Evolutionary conservation across 2,797 vertebrate genomes (phyloP), one percentile per base, ranked within the genome.

Genomic region (Siniperca scherzeri): DNA sequence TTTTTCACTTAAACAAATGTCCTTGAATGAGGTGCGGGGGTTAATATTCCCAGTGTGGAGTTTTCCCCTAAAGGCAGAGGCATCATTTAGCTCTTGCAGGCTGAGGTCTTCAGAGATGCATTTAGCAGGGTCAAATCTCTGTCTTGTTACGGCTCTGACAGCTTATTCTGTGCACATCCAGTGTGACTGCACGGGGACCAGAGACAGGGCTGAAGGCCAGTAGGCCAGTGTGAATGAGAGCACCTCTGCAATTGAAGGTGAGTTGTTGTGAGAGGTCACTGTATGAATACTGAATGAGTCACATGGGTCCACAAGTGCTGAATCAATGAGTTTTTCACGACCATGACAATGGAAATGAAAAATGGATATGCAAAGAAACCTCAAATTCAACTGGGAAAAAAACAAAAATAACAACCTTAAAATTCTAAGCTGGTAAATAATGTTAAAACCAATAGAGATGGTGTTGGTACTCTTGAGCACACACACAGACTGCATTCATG

Each of bases 231-330:
- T 86, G 88, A 88, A 81, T 48, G 88, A 86, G 84, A 88, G 72
- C 88, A 84, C 84, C 86, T 75, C 84, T 82, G 86, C 92, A 88
- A 89, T 73, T 82, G 89, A 91, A 86, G 87, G 90, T 83, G 87
- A 89, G 84, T 78, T 87, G 82, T 79, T 87, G 83, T 33, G 71
- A 85, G 91, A 88, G 90, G 93, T 93, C 91, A 88, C 83, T 69
- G 87, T 65, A 88, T 94, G 89, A 95, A 94, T 94, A 91, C 81
- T 65, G 79, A 91, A 93, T 90, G 86, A 90, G 84, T 65, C 80
- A 71, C 80, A 80, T 36, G 30, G 80, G 80, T 75, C 83, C 80
- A 84, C 73, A 60, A 71, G 88, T n/a, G 77, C 65, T 70, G 64
- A 88, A 92, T 86, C 83, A 82, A 85, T 84, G 69, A 75, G 68